Evolutionary conservation across 2,888 invertebrate genomes (phyloP), one percentile per base, ranked within the genome.

Genomic region (Heliconius aoede): DNA sequence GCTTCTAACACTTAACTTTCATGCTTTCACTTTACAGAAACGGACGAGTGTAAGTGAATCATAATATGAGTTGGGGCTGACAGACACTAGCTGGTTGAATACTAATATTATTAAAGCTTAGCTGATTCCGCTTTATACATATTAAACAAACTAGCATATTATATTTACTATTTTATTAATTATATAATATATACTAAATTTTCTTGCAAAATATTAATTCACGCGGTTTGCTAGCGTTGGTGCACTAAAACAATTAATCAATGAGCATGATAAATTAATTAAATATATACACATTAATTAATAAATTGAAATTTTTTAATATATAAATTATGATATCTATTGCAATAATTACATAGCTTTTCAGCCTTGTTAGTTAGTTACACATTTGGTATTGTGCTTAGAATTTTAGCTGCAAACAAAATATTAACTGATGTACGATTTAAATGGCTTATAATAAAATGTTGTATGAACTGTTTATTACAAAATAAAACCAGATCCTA

Each of bases 1-100:
- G 88, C 90, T 89, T 89, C 86, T 92, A 92, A 92, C 92, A 84
- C 86, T 88, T 85, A 91, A 88, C 89, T 92, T 87, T 91, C 92
- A 89, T 93, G 93, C 93, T 93, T 91, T 93, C 93, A 90, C 87
- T 91, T 94, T 94, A 91, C 94, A 94, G 94, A 93, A 84, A 88
- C 92, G 93, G 94, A 94, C 91, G 93, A 94, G 91, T 93, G 94
- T 94, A 94, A 94, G 94, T 93, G 87, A 88, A 87, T 86, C 89
- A 87, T 91, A 88, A 85, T 88, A 85, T 88, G 86, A 86, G 84
- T 85, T 85, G 88, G 87, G 91, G 87, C 88, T 91, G 89, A 86
- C 82, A 87, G 82, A 85, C 80, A 85, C 76, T 80, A 78, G 83
- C 85, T 84, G 87, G 89, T 90, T 89, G 88, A 89, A 87, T 84